phyloP scores from a whole-genome alignment of 2,888 invertebrate genomes.

The Acanthoscelides obtectus region DNA sequence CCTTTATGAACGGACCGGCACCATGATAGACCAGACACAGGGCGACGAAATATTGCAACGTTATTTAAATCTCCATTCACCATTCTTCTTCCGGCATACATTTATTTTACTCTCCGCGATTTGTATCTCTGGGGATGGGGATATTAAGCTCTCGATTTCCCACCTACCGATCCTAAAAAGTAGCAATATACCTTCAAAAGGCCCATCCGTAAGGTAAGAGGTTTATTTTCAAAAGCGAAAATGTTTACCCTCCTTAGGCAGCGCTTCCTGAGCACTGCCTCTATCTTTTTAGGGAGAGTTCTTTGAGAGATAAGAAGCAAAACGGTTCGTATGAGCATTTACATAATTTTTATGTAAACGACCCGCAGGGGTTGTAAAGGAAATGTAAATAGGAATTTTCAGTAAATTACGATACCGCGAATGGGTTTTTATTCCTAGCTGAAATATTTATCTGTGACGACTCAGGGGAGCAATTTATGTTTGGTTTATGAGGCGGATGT shows the following conservation, averaged over 20 bases:
- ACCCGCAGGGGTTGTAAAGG: neutral
- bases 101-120: no score
- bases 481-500: neutral
- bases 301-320: neutral
- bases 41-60: no score
- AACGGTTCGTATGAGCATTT: neutral
- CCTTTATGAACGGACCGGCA: no score
- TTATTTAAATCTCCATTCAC: no score
- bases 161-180: neutral
- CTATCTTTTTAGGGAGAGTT: neutral
- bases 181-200: neutral
- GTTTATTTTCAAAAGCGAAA: neutral
- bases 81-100: no score
- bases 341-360: neutral
- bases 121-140: no score
- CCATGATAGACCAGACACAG: no score
- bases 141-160: neutral
- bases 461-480: neutral
- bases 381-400: neutral
- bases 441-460: neutral
- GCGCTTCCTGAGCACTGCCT: neutral
- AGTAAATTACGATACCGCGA: neutral
- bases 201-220: neutral
- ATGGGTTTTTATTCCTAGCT: neutral
- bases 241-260: neutral